These are phyloP conservation scores for Drosophila kanekoi DNA, from an alignment of 2,888 invertebrate genomes.

Conservation along the genomic window DNA sequence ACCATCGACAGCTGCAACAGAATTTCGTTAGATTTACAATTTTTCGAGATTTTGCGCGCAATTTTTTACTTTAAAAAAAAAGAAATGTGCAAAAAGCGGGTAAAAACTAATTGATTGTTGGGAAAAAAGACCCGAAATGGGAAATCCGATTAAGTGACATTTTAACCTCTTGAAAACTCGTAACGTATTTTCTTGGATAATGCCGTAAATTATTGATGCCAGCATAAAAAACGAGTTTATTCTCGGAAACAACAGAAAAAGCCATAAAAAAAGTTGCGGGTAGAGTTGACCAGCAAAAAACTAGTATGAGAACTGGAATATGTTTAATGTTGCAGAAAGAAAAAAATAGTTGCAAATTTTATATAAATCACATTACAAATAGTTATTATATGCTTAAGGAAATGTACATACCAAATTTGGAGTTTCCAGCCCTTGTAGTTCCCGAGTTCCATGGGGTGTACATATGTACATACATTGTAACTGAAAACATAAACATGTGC, in stretches of 20 bases:
- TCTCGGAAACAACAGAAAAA: slow-evolving; percentile 39
- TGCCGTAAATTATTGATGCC: slow-evolving; percentile 56
- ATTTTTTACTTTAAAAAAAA: slow-evolving; percentile 59
- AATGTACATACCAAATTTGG: slow-evolving; percentile 7
- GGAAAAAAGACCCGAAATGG: slow-evolving; percentile 2
- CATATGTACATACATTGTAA: background rate
- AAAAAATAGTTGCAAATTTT: background rate
- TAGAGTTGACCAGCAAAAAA: background rate
- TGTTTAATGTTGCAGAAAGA: background rate
- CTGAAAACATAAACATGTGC: background rate
- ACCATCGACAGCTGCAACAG: slow-evolving; percentile 68
- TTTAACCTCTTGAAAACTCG: slow-evolving; percentile 69
- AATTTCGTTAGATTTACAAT: slow-evolving; percentile 14
- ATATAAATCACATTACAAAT: background rate
- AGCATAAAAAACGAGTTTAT: slow-evolving; percentile 56
- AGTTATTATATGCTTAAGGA: too few species aligned
- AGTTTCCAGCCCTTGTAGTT: background rate
- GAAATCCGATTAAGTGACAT: slow-evolving; percentile 77
- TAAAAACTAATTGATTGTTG: slow-evolving; percentile 45
- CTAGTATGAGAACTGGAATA: background rate
- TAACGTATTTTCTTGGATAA: slow-evolving; percentile 69
- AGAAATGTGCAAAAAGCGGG: slow-evolving; percentile 52
- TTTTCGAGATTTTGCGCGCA: slow-evolving; percentile 51
- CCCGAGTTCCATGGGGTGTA: slow-evolving; percentile 7
- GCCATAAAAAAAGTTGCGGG: slow-evolving; percentile 54